phyloP scores from a whole-genome alignment of 2,113 vertebrate species.

The Entosphenus tridentatus region DNA sequence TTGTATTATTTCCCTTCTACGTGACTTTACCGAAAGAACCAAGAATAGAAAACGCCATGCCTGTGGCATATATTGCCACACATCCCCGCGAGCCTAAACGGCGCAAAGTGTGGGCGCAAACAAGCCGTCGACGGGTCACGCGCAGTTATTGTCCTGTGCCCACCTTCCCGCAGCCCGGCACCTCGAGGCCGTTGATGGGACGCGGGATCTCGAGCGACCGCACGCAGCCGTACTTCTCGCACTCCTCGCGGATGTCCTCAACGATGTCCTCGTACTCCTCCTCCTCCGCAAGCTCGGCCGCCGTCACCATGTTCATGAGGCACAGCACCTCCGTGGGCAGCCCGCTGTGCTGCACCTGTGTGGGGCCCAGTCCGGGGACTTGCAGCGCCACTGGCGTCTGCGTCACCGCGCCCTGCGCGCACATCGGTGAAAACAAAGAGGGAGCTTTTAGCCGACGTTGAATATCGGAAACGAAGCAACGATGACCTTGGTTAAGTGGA shows the following conservation, averaged over 20 bases:
- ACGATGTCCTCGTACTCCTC: conserved; percentile 77
- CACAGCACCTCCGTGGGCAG: conserved; percentile 66
- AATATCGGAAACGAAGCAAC: no score
- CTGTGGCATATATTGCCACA: no score
- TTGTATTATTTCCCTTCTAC: not conserved
- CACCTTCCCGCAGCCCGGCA: conserved; percentile 71
- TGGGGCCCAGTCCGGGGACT: conserved; percentile 62
- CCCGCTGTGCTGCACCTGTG: conserved; percentile 62
- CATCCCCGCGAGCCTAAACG: no score
- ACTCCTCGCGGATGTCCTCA: conserved; percentile 61
- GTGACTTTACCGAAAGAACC: not conserved
- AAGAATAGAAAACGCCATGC: no score
- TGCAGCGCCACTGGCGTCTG: conserved; percentile 76
- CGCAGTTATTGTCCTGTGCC: fast-evolving
- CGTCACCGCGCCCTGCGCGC: conserved; percentile 52
- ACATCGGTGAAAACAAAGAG: no score
- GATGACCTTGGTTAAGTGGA: no score
- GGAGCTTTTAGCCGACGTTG: no score
- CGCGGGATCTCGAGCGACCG: conserved; percentile 77
- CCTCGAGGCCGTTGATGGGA: conserved; percentile 64
- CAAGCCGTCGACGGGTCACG: not conserved
- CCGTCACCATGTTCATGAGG: conserved; percentile 84
- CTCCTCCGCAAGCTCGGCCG: conserved; percentile 59
- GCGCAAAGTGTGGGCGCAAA: not conserved
- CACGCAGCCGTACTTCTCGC: conserved; percentile 66